Evolutionary conservation across 2,797 vertebrate species (phyloP), one percentile per base, ranked within the genome.

Genomic region (Ciconia nigra): DNA sequence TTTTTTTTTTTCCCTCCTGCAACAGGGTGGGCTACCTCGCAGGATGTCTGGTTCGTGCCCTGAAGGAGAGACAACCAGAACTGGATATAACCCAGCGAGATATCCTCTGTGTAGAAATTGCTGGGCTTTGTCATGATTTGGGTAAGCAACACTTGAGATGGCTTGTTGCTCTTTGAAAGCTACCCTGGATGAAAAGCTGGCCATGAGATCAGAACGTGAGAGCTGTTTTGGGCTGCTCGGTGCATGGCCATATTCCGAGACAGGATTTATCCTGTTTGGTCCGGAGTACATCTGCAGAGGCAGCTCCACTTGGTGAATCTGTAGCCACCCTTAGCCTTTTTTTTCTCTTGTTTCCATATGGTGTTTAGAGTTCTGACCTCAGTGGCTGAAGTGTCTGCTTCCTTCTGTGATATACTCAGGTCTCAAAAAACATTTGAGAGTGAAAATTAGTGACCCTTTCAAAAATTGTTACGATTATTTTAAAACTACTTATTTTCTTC

Each of bases 61-160:
- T 99, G 46, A 98, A 97, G n/a, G 98, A 99, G 33, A 98, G 96
- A 44, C 99, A 99, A 41, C 99, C 99, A 6, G 99, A 99, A 13
- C 98, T 99, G 58, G 82, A 95, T 41, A 99, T 99, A 91, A 98
- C 97, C 57, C 95, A 92, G 12, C 97, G 98, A 94, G 99, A 99
- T 82, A 96, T 99, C 33, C 98, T 99, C 5, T 99, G 99, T 89
- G 99, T 99, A 70, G 99, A 99, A 98, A 99, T 99, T 4, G 99
- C 99, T 31, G 99, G 99, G 5, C 99, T 99, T 83, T 99, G 99
- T 86, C 99, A 99, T 16, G 99, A 99, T 95, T 96, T 99, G 33
- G 99, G 99, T 99, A 97, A 98, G 98, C 85, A 82, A 11, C 28
- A 10, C 24, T 13, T 57, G 51, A 63, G 31, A 2, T 37, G 55